phyloP scores from a whole-genome alignment of 2,888 invertebrate genomes.

The Reticulitermes lucifugus region DNA sequence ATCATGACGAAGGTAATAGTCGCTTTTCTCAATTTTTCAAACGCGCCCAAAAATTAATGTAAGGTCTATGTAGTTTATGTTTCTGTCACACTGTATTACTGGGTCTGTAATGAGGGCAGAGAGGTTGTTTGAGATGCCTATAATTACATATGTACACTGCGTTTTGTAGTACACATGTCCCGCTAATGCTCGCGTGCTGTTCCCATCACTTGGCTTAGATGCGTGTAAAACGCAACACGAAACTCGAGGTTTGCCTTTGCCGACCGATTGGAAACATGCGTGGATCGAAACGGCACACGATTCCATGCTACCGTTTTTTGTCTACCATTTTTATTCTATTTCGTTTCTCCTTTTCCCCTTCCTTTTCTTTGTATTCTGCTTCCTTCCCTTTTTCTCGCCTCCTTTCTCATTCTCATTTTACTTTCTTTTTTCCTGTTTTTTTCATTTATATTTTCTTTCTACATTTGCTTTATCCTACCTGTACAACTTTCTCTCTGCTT shows the following conservation, averaged over 20 bases:
- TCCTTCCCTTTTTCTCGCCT: no score
- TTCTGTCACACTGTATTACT: no score
- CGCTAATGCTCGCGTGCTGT: background rate
- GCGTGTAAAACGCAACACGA: slow-evolving; percentile 20
- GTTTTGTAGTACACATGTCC: slow-evolving; percentile 38
- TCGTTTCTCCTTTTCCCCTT: no score
- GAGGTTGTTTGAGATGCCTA: background rate
- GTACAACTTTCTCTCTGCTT: background rate
- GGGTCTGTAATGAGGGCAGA: no score
- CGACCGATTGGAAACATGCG: background rate
- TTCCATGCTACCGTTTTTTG: background rate
- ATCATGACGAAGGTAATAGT: no score
- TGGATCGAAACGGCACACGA: background rate
- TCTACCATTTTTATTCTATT: no score
- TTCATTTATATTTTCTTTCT: background rate
- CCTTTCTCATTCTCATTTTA: no score
- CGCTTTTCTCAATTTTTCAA: no score
- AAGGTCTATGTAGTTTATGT: no score
- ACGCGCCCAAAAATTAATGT: no score
- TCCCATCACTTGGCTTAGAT: no score
- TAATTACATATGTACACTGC: slow-evolving; percentile 30
- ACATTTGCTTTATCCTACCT: background rate
- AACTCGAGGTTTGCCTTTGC: background rate
- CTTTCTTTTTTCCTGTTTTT: background rate
- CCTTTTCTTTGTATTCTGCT: no score